Evolutionary conservation across 2,888 invertebrate species (phyloP).

Genomic region (Priocnemis perturbator): DNA sequence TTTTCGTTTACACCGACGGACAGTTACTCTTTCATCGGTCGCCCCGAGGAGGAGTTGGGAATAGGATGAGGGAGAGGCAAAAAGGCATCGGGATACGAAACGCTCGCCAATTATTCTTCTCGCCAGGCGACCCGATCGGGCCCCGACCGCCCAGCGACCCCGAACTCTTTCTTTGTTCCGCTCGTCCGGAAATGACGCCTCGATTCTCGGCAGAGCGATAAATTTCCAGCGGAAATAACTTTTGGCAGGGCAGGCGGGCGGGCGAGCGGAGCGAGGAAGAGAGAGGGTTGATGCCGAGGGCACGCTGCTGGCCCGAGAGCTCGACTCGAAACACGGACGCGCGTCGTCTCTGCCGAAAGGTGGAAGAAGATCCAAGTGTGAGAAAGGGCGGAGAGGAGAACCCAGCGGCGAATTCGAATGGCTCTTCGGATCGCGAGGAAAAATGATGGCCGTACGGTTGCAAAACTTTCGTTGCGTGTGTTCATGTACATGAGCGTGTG

Average conservation of each 20-base stretch:
- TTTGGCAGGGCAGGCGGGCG: constrained; percentile 44
- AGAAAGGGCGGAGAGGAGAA: no score
- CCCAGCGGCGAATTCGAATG: no score
- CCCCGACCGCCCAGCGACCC: constrained; percentile 7
- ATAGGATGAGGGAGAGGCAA: constrained; percentile 10
- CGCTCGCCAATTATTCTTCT: constrained; percentile 54
- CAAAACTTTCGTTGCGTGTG: no score
- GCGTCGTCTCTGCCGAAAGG: background rate
- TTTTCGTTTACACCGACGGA: background rate
- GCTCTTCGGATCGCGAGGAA: no score
- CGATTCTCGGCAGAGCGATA: constrained; percentile 59
- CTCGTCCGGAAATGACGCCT: constrained; percentile 59
- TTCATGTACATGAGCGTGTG: no score
- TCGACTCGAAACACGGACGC: background rate
- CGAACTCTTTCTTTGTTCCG: constrained; percentile 52
- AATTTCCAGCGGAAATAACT: constrained; percentile 60
- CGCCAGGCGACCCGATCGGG: constrained; percentile 23
- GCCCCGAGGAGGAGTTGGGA: background rate
- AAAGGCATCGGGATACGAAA: constrained; percentile 32
- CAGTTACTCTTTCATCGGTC: no score
- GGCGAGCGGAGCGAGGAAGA: constrained; percentile 14
- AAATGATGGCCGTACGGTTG: no score
- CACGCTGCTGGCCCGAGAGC: no score
- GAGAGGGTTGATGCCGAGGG: background rate
- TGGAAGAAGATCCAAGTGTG: no score